A percentile compares a stretch with the other conserved stretches of the same genome.
Conservation (phyloP, 2,113 vertebrate genomes). For the Triplophysa siluroides region DNA sequence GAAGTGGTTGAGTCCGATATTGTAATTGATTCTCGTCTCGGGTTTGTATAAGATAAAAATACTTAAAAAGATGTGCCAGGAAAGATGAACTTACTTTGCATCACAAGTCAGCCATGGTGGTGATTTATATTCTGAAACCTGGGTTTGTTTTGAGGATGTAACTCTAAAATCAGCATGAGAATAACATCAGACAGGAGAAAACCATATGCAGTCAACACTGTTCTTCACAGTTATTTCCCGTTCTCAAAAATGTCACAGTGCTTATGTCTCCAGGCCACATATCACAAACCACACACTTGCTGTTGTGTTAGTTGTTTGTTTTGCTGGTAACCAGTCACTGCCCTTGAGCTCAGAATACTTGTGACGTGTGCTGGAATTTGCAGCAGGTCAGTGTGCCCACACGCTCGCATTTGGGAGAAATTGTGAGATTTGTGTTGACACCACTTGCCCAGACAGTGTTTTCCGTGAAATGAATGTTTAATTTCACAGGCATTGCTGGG, state of each 20-base stretch:
- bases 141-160: neutral
- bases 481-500: slow-evolving; percentile 9
- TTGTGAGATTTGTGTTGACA: slow-evolving; percentile 39
- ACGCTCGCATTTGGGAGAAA: neutral
- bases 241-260: slow-evolving; percentile 29
- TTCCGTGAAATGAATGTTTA: slow-evolving; percentile 18
- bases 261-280: slow-evolving; percentile 18
- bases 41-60: neutral
- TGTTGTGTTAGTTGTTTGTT: slow-evolving; percentile 10
- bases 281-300: slow-evolving; percentile 13
- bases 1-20: neutral
- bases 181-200: slow-evolving; percentile 16
- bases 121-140: neutral
- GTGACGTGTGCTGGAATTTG: slow-evolving; percentile 24
- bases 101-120: neutral
- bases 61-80: neutral
- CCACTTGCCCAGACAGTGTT: slow-evolving; percentile 4
- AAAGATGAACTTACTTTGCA: neutral
- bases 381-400: slow-evolving; percentile 5
- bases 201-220: neutral
- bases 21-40: neutral
- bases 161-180: neutral
- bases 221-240: slow-evolving; percentile 24
- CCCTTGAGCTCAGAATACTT: neutral
- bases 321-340: slow-evolving; percentile 23